phyloP scores from a whole-genome alignment of 1,140 invertebrate genomes.

The Venturia canescens region DNA sequence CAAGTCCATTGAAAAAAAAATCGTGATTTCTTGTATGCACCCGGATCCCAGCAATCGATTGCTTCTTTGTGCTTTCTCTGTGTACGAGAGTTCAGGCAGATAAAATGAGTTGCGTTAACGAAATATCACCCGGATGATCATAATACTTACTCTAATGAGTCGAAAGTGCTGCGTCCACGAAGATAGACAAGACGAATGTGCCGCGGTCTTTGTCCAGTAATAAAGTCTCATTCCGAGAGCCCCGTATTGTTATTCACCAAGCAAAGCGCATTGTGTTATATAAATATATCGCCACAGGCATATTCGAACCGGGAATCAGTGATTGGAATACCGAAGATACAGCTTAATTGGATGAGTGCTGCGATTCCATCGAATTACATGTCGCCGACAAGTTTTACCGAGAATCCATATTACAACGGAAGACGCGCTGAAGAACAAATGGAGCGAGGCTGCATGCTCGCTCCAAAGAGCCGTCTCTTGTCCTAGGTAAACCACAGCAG shows the following conservation, averaged over 20 bases:
- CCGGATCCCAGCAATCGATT: background rate
- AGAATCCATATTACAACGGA: constrained; percentile 17
- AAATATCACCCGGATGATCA: constrained; percentile 18
- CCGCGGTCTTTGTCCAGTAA: background rate
- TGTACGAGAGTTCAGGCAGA: background rate
- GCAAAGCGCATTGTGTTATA: constrained; percentile 21
- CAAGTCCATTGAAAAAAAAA: background rate
- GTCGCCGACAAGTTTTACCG: background rate
- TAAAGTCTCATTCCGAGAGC: background rate
- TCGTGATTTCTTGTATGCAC: background rate
- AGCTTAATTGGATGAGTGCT: constrained; percentile 37
- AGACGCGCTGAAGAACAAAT: constrained; percentile 40
- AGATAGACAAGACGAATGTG: background rate
- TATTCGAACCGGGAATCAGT: constrained; percentile 3
- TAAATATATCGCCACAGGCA: background rate
- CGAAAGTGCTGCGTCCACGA: constrained; percentile 10
- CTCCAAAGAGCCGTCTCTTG: background rate
- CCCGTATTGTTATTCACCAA: constrained; percentile 26
- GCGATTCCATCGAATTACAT: constrained; percentile 32
- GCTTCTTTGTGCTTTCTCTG: background rate
- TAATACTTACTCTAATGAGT: constrained; percentile 17
- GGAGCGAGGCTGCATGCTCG: constrained; percentile 33
- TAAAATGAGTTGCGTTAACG: background rate
- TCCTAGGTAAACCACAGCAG: background rate
- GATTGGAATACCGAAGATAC: background rate